These are phyloP conservation scores for Sphaeramia orbicularis DNA, from an alignment of 2,797 vertebrate genomes.

Conservation along the genomic window DNA sequence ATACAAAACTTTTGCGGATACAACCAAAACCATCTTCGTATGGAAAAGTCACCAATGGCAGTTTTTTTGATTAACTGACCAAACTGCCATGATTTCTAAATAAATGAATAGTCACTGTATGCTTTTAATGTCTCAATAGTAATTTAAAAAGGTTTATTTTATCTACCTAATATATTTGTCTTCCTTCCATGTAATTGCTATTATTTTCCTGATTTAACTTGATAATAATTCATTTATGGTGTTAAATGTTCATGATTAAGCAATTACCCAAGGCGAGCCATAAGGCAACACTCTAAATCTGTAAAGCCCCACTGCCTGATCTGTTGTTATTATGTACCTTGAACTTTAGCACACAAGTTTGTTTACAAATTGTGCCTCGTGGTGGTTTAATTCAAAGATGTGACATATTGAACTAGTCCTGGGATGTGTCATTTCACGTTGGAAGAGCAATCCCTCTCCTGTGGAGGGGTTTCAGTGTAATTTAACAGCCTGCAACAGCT, in stretches of 20 bases:
- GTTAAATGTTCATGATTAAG: background rate
- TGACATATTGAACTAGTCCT: conserved; percentile 58
- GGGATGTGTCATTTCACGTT: conserved; percentile 57
- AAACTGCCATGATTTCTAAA: no score
- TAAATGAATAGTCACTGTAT: background rate
- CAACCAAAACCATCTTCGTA: no score
- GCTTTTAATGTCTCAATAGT: conserved; percentile 22
- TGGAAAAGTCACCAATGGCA: no score
- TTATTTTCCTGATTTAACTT: conserved; percentile 8
- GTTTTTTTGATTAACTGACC: no score
- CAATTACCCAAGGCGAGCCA: background rate
- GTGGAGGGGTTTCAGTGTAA: conserved; percentile 58
- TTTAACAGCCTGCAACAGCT: conserved; percentile 63
- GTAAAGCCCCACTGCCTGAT: conserved; percentile 5
- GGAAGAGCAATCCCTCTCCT: conserved; percentile 61
- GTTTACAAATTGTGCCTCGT: conserved; percentile 40
- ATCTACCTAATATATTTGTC: background rate
- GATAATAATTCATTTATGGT: conserved; percentile 3
- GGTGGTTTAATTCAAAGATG: conserved; percentile 54
- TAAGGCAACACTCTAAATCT: conserved; percentile 8
- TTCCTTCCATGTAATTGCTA: background rate
- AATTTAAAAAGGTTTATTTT: background rate
- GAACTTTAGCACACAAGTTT: conserved; percentile 36
- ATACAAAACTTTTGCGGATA: no score
- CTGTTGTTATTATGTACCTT: conserved; percentile 18